phyloP scores from a whole-genome alignment of 2,113 vertebrate genomes.

The Eurystomus gularis region DNA sequence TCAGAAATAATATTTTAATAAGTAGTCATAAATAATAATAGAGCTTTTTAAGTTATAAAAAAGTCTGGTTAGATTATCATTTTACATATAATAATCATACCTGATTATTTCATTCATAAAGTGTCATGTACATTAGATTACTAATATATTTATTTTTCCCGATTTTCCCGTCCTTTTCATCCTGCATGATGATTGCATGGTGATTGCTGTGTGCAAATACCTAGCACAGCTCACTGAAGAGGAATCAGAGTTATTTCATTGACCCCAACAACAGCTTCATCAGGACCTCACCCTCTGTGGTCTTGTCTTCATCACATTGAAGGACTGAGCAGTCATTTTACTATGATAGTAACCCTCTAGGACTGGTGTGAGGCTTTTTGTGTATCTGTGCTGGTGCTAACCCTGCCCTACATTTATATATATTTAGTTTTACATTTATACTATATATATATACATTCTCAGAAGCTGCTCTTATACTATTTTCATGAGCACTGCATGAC shows the following conservation, averaged over 20 bases:
- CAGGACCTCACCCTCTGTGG: not conserved
- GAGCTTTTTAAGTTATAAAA: not conserved
- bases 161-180: conserved; percentile 17
- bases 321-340: not conserved
- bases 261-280: not conserved
- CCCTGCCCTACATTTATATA: not conserved
- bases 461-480: not conserved
- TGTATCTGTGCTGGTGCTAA: not conserved
- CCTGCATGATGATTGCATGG: not conserved
- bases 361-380: not conserved
- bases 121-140: conserved; percentile 11
- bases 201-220: conserved; percentile 32
- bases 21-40: not conserved
- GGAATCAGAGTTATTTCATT: not conserved
- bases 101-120: conserved; percentile 18
- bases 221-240: not conserved
- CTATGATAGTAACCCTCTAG: not conserved
- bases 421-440: not conserved
- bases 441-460: not conserved
- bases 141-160: conserved; percentile 27
- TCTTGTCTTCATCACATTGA: not conserved
- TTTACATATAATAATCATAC: conserved; percentile 9
- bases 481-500: not conserved
- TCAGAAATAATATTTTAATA: not conserved
- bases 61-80: conserved; percentile 45